Evolutionary conservation across 2,888 invertebrate genomes (phyloP), one percentile per base, ranked within the genome.

Genomic region (Cabera pusaria): DNA sequence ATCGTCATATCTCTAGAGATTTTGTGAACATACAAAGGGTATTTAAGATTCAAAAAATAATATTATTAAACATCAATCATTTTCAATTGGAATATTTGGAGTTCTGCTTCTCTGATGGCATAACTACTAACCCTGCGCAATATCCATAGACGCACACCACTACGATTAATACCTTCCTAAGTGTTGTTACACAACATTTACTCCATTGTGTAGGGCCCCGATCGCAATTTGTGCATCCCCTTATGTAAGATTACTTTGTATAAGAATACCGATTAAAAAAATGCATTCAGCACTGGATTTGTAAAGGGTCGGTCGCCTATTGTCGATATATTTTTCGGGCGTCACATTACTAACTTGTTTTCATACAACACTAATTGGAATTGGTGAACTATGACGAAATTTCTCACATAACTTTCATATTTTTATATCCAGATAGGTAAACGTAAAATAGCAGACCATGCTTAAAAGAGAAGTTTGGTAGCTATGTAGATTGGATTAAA

Each of bases 121-220:
- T n/a, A n/a, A n/a, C n/a, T n/a, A n/a, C n/a, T n/a, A n/a, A 14
- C 14, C 14, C 4, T 14, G 14, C 14, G n/a, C n/a, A n/a, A 14
- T 24, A 28, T 28, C 34, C 47, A 44, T 37, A 38, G 39, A 46
- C 28, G 35, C 37, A 40, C 78, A 72, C 57, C 77, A 54, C 73
- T 74, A 67, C 27, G 28, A 28, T 49, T 72, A 74, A 71, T 75
- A 73, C 59, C 56, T 56, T 56, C 31, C 52, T 71, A 74, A 78
- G 72, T 77, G 72, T 78, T 86, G 84, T 81, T 76, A 63, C 69
- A 66, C 73, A 83, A 85, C 83, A 85, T 78, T 82, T 74, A 64
- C 46, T 49, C 68, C 56, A 74, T 84, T 80, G 78, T 82, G 60
- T 63, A 56, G 59, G 60, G 67, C 59, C 64, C 58, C 62, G 64